phyloP scores from a whole-genome alignment of 2,888 invertebrate genomes.

The Coremacera marginata region DNA sequence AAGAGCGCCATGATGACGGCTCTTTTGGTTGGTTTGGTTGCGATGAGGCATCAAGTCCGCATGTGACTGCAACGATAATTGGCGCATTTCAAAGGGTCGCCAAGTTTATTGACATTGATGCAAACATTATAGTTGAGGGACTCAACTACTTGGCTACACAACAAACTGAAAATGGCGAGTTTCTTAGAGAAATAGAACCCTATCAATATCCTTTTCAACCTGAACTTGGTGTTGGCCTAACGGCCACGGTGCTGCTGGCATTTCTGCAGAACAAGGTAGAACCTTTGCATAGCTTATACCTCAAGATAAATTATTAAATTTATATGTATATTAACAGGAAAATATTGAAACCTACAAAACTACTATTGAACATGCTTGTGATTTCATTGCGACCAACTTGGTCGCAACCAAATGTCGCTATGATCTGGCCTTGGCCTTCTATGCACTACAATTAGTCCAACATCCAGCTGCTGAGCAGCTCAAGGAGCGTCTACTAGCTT shows the following conservation, averaged over 20 bases:
- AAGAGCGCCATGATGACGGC: constrained; percentile 10
- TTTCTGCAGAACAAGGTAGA: constrained; percentile 21
- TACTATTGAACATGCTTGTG: constrained; percentile 11
- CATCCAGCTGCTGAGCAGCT: constrained; percentile 12
- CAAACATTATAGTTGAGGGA: background rate
- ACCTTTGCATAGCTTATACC: background rate
- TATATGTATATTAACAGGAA: constrained; percentile 46
- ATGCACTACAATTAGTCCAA: constrained; percentile 13
- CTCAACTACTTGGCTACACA: constrained; percentile 20
- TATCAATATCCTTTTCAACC: constrained; percentile 22
- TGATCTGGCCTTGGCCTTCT: constrained; percentile 18
- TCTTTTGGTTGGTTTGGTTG: constrained; percentile 14
- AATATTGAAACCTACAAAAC: background rate
- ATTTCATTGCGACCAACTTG: constrained; percentile 16
- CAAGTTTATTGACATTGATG: constrained; percentile 1
- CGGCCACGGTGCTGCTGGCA: constrained; percentile 10
- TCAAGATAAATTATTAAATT: background rate
- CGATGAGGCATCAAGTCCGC: background rate
- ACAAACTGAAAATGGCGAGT: constrained; percentile 9
- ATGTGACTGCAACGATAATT: constrained; percentile 20
- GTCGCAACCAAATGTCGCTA: constrained; percentile 1
- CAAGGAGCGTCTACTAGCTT: background rate
- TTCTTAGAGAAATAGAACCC: background rate
- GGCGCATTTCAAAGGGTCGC: constrained; percentile 12
- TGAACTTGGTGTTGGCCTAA: constrained; percentile 18